Base-by-base conservation (phyloP, 2,113 vertebrate species). In the Oplegnathus fasciatus region DNA sequence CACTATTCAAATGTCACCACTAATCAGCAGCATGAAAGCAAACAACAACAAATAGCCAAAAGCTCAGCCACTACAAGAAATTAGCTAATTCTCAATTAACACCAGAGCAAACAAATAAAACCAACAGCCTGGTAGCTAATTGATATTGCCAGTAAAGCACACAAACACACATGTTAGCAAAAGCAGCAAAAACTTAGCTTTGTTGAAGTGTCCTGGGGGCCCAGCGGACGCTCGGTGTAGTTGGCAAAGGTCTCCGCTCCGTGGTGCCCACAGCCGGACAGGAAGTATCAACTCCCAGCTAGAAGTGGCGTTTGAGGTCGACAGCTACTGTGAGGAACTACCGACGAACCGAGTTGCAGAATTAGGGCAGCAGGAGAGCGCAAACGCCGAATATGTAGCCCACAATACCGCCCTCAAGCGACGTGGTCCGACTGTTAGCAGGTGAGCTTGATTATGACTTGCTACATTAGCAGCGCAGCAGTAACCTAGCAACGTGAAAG, bases 1-100 rank as follows among this genome's bases (percentile, higher is more conserved):
- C 1, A 20, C 9, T 48, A 20, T 73, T 22, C 2, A 32, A 9
- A 32, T 32, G 20, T 61, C 17, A 20, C 7, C 24, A 20, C 22
- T 37, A 11, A 52, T 75, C 20, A 24, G 17, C 44, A 64, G 44
- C 44, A 80, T 52, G 77, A 30, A 22, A 9, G 30, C 24, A 67
- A 50, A 58, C 37, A 57, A 37, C 79, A 81, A 34, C n/a, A n/a
- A 72, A 30, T 18, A 24, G 10, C 54, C 26, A 55, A n/a, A 32
- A 72, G 13, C 77, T 14, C 15, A 26, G 54, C 2, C n/a, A 26
- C 64, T 6, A 8, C 15, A 4, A 17, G 7, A 28, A 37, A 24
- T 32, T n/a, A 57, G 13, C 13, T 18, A 24, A 58, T 44, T 20
- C 10, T 37, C 46, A 64, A 17, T 11, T 22, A 48, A 48, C 18